These are phyloP conservation scores for Numenius arquata DNA, from an alignment of 2,113 vertebrate species.

Conservation along the genomic window DNA sequence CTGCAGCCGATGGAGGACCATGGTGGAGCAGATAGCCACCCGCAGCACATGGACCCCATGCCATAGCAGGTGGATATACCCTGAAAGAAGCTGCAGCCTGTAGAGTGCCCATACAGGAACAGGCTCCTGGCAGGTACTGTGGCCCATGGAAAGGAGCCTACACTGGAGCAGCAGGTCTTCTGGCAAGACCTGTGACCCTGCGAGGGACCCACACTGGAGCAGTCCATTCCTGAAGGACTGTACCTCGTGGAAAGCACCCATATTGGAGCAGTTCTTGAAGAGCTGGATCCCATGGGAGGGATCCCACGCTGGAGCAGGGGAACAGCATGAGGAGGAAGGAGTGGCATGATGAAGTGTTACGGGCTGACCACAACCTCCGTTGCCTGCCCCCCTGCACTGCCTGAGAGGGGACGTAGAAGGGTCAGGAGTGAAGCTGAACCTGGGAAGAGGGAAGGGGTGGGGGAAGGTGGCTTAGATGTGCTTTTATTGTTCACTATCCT, in stretches of 20 bases:
- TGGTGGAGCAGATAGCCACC: neutral
- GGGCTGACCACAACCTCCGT: too few species aligned
- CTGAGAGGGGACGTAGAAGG: too few species aligned
- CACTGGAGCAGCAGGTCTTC: neutral
- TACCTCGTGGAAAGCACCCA: too few species aligned
- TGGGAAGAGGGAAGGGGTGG: too few species aligned
- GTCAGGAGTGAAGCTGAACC: too few species aligned
- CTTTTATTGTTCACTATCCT: neutral
- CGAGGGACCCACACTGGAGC: accelerated
- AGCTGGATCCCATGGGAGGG: too few species aligned
- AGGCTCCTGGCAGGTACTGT: neutral
- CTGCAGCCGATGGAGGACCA: neutral
- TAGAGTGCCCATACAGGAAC: neutral
- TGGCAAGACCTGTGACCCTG: neutral
- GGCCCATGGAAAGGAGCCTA: neutral
- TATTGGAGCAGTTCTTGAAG: too few species aligned
- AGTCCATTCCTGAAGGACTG: neutral
- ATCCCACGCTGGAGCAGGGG: too few species aligned
- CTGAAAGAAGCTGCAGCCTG: neutral
- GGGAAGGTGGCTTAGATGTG: neutral
- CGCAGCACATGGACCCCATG: neutral
- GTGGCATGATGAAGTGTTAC: too few species aligned
- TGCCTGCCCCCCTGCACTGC: too few species aligned
- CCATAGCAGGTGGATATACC: accelerated
- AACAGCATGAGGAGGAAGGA: too few species aligned